These are phyloP conservation scores for Nyctibius grandis DNA, from an alignment of 2,797 vertebrate species.

Conservation along the genomic window DNA sequence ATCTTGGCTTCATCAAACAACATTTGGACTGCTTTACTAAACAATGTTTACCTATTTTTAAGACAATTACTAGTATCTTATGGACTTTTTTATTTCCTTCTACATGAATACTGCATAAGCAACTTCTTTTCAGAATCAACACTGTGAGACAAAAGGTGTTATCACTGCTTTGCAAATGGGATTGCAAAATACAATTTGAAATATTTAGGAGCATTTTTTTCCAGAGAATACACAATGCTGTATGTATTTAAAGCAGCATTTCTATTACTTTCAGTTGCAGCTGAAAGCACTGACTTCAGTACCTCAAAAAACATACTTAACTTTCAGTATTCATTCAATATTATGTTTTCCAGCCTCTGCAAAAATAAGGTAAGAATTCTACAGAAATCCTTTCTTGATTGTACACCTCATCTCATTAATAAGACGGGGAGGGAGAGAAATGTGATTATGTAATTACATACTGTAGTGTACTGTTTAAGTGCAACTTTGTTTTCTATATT, in stretches of 20 bases:
- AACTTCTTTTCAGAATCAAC: neutral
- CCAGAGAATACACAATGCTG: neutral
- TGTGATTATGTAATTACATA: neutral
- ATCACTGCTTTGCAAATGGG: neutral
- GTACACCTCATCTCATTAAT: neutral
- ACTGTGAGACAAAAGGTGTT: neutral
- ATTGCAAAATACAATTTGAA: neutral
- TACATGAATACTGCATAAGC: neutral
- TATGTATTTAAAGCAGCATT: neutral
- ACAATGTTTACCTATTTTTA: neutral
- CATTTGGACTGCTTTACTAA: neutral
- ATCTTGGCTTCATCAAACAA: neutral
- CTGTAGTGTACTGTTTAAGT: neutral
- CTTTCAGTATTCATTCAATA: neutral
- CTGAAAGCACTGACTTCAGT: neutral
- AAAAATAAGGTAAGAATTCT: neutral
- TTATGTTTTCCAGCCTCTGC: neutral
- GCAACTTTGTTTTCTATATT: neutral
- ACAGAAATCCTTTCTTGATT: neutral
- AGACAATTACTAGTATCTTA: neutral
- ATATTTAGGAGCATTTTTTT: neutral
- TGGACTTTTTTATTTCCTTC: neutral
- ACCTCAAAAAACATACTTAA: neutral
- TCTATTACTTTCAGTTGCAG: neutral
- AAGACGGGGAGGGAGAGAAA: neutral